Conservation (phyloP, 2,888 invertebrate genomes). For the Eupeodes latifasciatus region DNA sequence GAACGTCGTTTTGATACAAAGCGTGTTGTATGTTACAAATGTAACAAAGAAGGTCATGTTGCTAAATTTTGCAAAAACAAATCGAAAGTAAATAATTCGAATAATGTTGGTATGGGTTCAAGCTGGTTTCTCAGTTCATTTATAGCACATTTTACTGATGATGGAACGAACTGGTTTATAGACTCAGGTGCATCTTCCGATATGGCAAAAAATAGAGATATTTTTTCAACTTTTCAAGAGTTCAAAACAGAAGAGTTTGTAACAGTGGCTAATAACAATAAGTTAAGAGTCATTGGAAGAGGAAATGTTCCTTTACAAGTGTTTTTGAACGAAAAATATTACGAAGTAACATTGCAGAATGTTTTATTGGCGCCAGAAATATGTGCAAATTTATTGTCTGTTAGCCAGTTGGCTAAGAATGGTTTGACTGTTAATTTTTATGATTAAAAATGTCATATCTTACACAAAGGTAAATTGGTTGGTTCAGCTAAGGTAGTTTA, state of each 20-base stretch:
- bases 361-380: too few relatives aligned
- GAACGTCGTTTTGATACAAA: background rate
- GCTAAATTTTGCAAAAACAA: background rate
- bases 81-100: background rate
- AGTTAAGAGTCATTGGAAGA: too few relatives aligned
- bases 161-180: background rate
- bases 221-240: too few relatives aligned
- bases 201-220: too few relatives aligned
- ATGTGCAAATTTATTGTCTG: too few relatives aligned
- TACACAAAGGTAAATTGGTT: background rate
- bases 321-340: too few relatives aligned
- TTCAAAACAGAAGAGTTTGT: too few relatives aligned
- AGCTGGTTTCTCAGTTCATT: slow-evolving; percentile 1
- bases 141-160: background rate
- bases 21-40: slow-evolving; percentile 1
- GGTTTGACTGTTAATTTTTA: too few relatives aligned
- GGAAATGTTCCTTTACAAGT: too few relatives aligned
- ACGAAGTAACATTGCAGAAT: too few relatives aligned
- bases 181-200: background rate
- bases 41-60: background rate
- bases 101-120: background rate
- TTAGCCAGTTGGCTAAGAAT: too few relatives aligned
- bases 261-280: too few relatives aligned
- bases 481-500: background rate
- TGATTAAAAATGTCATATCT: background rate